A percentile compares a stretch with the other conserved stretches of the same genome.
phyloP scores from a whole-genome alignment of 1,140 invertebrate species.

The Euura lappo region DNA sequence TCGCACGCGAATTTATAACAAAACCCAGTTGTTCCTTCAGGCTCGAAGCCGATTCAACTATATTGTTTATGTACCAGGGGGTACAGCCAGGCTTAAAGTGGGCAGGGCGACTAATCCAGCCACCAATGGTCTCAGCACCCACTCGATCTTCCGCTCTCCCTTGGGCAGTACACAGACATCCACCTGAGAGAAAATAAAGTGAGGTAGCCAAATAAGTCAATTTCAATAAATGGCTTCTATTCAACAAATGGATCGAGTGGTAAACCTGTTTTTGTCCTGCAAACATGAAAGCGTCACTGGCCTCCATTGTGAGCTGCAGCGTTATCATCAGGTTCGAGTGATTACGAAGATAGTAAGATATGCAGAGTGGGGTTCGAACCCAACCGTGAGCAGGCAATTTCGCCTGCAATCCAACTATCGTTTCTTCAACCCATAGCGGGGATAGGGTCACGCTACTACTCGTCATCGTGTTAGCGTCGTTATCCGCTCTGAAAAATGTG shows the following conservation, averaged over 20 bases:
- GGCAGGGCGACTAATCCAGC: constrained; percentile 68
- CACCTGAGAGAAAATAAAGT: constrained; percentile 44
- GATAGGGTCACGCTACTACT: constrained; percentile 63
- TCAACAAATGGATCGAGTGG: not conserved
- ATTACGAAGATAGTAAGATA: constrained; percentile 78
- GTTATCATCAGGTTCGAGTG: constrained; percentile 74
- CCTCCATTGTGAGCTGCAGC: constrained; percentile 77
- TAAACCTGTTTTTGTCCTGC: constrained; percentile 85
- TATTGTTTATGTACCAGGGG: constrained; percentile 46
- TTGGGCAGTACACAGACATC: constrained; percentile 66
- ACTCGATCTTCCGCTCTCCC: constrained; percentile 62
- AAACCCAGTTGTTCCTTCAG: constrained; percentile 20
- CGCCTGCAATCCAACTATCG: constrained; percentile 75
- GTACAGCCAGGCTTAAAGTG: constrained; percentile 57
- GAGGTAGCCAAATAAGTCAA: too few relatives aligned
- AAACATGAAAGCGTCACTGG: constrained; percentile 88
- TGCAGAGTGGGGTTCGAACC: constrained; percentile 71
- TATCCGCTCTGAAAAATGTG: constrained; percentile 43
- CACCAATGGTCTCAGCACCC: constrained; percentile 67
- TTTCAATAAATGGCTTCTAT: not conserved
- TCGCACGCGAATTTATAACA: too few relatives aligned
- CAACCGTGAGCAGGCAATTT: constrained; percentile 76
- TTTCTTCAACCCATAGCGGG: constrained; percentile 68
- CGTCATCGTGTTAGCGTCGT: constrained; percentile 45
- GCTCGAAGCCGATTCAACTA: not conserved